Conservation (phyloP, 2,888 invertebrate species). For the Nephrocerus scutellatus region DNA sequence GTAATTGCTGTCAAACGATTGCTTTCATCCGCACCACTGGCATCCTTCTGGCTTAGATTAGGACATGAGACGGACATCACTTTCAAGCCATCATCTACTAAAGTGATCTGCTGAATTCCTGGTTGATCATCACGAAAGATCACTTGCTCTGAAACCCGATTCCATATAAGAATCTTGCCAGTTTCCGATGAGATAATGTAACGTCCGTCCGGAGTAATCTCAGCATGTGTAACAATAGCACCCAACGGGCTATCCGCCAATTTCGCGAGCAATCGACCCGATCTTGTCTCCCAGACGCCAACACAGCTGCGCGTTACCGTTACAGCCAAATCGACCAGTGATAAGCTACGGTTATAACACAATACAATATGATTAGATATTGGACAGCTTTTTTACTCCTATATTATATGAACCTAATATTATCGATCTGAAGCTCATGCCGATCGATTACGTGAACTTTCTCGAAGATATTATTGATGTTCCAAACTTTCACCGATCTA, state of each 20-base stretch:
- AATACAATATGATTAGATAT: neutral
- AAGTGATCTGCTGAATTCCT: constrained; percentile 47
- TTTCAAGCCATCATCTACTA: constrained; percentile 46
- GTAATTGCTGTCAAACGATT: constrained; percentile 59
- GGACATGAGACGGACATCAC: constrained; percentile 45
- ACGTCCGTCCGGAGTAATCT: constrained; percentile 77
- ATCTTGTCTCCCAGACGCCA: constrained; percentile 87
- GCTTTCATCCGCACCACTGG: constrained; percentile 55
- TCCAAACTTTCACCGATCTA: constrained; percentile 97
- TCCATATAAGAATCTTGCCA: constrained; percentile 86
- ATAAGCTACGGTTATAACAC: constrained; percentile 57
- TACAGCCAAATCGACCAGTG: constrained; percentile 74
- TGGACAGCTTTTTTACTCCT: neutral
- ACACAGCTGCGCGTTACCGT: constrained; percentile 92
- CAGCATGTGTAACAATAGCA: constrained; percentile 89
- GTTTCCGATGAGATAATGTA: constrained; percentile 86
- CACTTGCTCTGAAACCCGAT: constrained; percentile 64
- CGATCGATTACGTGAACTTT: constrained; percentile 93
- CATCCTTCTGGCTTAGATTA: constrained; percentile 49
- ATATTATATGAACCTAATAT: constrained; percentile 59
- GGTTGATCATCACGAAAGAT: constrained; percentile 68
- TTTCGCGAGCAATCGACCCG: constrained; percentile 76
- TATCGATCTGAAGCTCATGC: constrained; percentile 91
- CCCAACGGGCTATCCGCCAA: constrained; percentile 87
- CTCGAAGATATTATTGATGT: constrained; percentile 97